phyloP scores from a whole-genome alignment of 2,888 invertebrate species.

The Tortricodes alternella region DNA sequence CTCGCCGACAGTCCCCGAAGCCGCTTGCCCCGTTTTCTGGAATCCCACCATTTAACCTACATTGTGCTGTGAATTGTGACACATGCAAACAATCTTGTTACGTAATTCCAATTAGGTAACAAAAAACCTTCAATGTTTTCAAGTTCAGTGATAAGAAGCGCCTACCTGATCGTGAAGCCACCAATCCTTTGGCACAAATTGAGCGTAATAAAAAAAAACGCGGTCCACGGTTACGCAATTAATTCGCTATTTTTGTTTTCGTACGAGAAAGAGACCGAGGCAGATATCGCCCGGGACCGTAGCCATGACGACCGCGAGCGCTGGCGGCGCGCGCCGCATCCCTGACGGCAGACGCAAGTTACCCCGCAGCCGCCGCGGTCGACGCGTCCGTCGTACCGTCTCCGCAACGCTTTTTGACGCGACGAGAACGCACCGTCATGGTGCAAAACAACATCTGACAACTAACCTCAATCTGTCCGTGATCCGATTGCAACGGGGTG shows the following conservation, averaged over 20 bases:
- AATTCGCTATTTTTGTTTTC: slow-evolving; percentile 81
- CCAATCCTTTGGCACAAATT: slow-evolving; percentile 58
- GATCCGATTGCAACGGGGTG: slow-evolving; percentile 43
- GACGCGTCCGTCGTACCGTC: slow-evolving; percentile 61
- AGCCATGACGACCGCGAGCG: slow-evolving; percentile 71
- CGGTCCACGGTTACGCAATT: slow-evolving; percentile 75
- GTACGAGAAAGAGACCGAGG: slow-evolving; percentile 64
- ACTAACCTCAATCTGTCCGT: slow-evolving; percentile 39
- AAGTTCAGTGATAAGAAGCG: not conserved
- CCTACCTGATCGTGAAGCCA: slow-evolving; percentile 33
- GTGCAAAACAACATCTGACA: slow-evolving; percentile 49
- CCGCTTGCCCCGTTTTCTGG: slow-evolving; percentile 26
- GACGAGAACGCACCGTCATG: slow-evolving; percentile 58
- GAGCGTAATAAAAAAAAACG: slow-evolving; percentile 60
- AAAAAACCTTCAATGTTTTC: not conserved
- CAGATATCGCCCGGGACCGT: slow-evolving; percentile 76
- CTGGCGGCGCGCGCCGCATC: slow-evolving; percentile 77
- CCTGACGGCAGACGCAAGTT: slow-evolving; percentile 63
- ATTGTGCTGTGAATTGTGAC: slow-evolving; percentile 24
- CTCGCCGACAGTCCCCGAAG: slow-evolving; percentile 6
- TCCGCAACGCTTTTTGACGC: slow-evolving; percentile 56
- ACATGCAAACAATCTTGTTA: slow-evolving; percentile 29
- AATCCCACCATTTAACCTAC: slow-evolving; percentile 29
- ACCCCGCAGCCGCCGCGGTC: slow-evolving; percentile 64
- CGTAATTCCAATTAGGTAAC: slow-evolving; percentile 30